These are phyloP conservation scores for Bufo gargarizans DNA, from an alignment of 2,113 vertebrate genomes.

Conservation along the genomic window DNA sequence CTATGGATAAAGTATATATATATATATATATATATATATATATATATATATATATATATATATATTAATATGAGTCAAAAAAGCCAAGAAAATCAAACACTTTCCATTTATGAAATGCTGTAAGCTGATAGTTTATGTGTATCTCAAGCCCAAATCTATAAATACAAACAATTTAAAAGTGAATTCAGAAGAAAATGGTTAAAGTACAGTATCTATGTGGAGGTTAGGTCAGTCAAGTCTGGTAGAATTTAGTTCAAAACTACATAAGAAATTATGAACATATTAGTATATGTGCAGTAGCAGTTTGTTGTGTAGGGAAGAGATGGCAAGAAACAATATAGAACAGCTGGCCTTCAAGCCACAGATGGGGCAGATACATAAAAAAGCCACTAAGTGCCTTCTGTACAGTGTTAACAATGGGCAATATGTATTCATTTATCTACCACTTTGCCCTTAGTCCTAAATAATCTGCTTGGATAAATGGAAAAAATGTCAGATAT, in stretches of 20 bases:
- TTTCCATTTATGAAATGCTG: slow-evolving; percentile 50
- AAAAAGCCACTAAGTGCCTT: slow-evolving; percentile 7
- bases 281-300: background rate
- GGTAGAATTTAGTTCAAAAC: background rate
- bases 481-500: slow-evolving; percentile 17
- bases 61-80: slow-evolving; percentile 58
- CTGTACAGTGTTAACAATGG: background rate
- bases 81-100: slow-evolving; percentile 60
- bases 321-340: background rate
- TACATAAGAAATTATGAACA: background rate
- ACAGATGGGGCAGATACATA: slow-evolving; percentile 16
- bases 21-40: background rate
- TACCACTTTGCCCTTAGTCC: background rate
- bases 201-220: background rate
- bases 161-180: background rate
- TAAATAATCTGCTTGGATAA: background rate
- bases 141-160: background rate
- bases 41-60: slow-evolving; percentile 30
- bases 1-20: background rate
- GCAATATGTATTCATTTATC: slow-evolving; percentile 11
- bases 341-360: background rate
- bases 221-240: background rate
- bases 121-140: background rate
- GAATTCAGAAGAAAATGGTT: background rate
- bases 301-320: background rate